phyloP scores from a whole-genome alignment of 2,888 invertebrate genomes.

The Eilema griseolum region DNA sequence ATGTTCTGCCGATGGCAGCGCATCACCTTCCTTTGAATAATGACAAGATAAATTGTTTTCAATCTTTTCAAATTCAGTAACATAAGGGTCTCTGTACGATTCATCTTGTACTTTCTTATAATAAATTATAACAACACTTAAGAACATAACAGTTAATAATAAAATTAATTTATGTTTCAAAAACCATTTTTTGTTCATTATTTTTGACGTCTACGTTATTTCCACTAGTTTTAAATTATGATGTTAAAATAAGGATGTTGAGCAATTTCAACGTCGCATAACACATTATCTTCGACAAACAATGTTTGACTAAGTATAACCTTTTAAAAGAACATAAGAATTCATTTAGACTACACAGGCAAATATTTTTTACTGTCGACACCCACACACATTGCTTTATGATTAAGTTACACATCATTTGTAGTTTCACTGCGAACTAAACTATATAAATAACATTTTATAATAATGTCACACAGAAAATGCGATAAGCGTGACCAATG shows the following conservation, averaged over 20 bases:
- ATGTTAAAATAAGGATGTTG: not conserved
- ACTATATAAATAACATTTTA: not conserved
- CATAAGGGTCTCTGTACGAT: not conserved
- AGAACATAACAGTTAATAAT: conserved; percentile 19
- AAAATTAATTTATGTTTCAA: conserved; percentile 16
- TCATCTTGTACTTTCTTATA: conserved; percentile 20
- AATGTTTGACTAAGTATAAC: conserved; percentile 1
- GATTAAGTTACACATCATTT: not conserved
- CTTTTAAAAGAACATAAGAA: conserved; percentile 1
- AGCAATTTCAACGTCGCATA: not conserved
- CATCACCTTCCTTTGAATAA: conserved; percentile 36
- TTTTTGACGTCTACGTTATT: conserved; percentile 25
- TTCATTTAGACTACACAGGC: not conserved
- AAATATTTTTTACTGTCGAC: not conserved
- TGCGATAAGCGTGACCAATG: not conserved
- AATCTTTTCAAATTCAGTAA: conserved; percentile 9
- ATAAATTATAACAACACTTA: conserved; percentile 25
- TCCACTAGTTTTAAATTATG: not conserved
- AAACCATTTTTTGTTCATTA: conserved; percentile 13
- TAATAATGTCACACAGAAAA: not conserved
- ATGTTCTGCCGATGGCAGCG: conserved; percentile 51
- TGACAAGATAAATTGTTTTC: conserved; percentile 36
- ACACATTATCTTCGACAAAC: not conserved
- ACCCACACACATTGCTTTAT: not conserved
- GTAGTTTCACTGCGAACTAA: not conserved